Percentiles rank a stretch among this genome's conserved stretches.
Evolutionary conservation across 2,113 vertebrate genomes (phyloP).

Genomic region (Eulemur macaco): DNA sequence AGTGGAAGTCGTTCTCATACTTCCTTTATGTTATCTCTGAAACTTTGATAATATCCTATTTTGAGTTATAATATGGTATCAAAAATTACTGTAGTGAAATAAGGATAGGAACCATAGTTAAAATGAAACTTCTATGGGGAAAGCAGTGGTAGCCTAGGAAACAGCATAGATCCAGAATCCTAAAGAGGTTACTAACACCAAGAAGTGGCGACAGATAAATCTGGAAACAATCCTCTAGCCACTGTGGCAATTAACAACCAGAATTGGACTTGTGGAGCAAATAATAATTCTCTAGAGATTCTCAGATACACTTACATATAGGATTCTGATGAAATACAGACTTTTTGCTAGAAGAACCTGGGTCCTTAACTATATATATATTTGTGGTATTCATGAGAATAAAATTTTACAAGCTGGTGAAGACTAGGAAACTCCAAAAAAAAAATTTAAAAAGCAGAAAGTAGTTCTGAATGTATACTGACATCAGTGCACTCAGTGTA

Average conservation of each 20-base stretch:
- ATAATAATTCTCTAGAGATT: not conserved
- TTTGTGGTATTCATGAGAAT: not conserved
- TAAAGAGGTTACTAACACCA: not conserved
- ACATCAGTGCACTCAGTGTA: not conserved
- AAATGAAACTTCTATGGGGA: not conserved
- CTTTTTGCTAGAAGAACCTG: not conserved
- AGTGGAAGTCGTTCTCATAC: not conserved
- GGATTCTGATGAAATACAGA: not conserved
- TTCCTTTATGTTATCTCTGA: not conserved
- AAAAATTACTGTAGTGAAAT: not conserved
- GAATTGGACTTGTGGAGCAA: not conserved
- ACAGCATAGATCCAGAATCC: not conserved
- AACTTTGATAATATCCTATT: not conserved
- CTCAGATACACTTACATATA: not conserved
- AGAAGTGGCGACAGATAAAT: not conserved
- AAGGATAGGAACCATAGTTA: not conserved
- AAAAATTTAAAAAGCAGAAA: not conserved
- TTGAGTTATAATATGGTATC: not conserved
- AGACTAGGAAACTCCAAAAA: not conserved
- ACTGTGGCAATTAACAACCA: not conserved
- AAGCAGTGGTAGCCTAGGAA: not conserved
- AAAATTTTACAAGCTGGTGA: not conserved
- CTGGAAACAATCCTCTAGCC: not conserved
- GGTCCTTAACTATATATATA: not conserved
- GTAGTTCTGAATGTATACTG: not conserved